Percentiles rank a stretch among this genome's conserved stretches.
Conservation (phyloP, 2,888 invertebrate species). For the Hoplodrina blanda region DNA sequence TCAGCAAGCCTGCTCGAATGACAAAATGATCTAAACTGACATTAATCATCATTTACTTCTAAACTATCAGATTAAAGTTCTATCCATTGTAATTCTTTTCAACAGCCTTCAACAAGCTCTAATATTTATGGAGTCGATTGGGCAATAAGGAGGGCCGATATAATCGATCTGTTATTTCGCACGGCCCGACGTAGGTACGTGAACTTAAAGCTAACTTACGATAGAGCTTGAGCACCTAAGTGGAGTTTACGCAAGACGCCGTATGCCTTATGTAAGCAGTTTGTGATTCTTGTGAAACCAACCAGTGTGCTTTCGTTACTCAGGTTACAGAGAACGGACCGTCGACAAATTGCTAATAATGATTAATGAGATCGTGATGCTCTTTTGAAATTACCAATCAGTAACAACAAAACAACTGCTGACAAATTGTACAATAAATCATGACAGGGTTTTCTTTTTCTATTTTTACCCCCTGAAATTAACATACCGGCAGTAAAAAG, state of each 20-base stretch:
- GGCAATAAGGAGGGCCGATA: slow-evolving; percentile 67
- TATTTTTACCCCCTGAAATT: slow-evolving; percentile 15
- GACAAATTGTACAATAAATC: slow-evolving; percentile 25
- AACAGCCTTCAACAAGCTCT: slow-evolving; percentile 52
- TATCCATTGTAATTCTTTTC: slow-evolving; percentile 49
- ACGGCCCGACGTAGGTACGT: slow-evolving; percentile 77
- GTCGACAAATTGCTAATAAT: slow-evolving; percentile 78
- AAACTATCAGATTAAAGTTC: slow-evolving; percentile 41
- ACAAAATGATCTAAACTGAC: slow-evolving; percentile 17
- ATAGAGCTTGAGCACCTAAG: slow-evolving; percentile 81
- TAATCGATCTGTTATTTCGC: slow-evolving; percentile 80
- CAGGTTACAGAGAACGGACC: slow-evolving; percentile 73
- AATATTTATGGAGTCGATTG: slow-evolving; percentile 64
- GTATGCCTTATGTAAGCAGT: slow-evolving; percentile 85
- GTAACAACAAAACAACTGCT: slow-evolving; percentile 26
- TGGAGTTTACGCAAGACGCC: slow-evolving; percentile 84
- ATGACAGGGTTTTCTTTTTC: background rate
- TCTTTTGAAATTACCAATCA: slow-evolving; percentile 58
- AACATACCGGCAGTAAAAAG: slow-evolving; percentile 32
- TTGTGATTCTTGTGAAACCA: slow-evolving; percentile 85
- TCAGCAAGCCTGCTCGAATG: background rate
- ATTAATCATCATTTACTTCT: slow-evolving; percentile 39
- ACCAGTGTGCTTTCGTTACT: slow-evolving; percentile 81
- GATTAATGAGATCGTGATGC: slow-evolving; percentile 74
- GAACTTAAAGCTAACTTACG: slow-evolving; percentile 85